Evolutionary conservation across 2,797 vertebrate genomes (phyloP), one percentile per base, ranked within the genome.

Genomic region (Allobates femoralis): DNA sequence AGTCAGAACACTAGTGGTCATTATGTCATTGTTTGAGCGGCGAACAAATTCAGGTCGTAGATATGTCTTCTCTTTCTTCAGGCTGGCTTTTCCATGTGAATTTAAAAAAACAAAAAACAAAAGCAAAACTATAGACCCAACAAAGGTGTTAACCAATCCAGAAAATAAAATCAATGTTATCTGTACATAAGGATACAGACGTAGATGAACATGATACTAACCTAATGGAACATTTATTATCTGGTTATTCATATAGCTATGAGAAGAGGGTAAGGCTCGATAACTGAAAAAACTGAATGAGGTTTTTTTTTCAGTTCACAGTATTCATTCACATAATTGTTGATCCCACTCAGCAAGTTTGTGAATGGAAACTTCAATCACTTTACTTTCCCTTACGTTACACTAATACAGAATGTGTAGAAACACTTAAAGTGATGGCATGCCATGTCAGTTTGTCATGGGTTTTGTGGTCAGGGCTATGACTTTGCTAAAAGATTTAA

Each of bases 351-450:
- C 67, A 64, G 21, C 26, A 81, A 86, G 12, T 75, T 86, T 86
- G 67, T 79, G 86, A 83, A 83, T 87, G 60, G 56, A 79, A 41
- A 73, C 50, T 21, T 62, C n/a, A 37, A 18, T 53, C 53, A 34
- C 62, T 81, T 66, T 41, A n/a, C 55, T 26, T 60, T 60, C 16
- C 69, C n/a, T 28, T 56, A 37, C 50, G 41, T 37, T 80, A 62
- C 80, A 55, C 26, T 64, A 51, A 80, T 87, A 79, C 81, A 74
- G 30, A 77, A 56, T 71, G 86, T 71, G 50, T 84, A 66, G 81
- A 76, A 79, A 84, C 73, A 34, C 79, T 79, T 74, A 28, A 74
- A 46, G 28, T 74, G n/a, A 62, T 26, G 10, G 56, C 60, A 28
- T 50, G 66, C 66, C 30, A 0, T 53, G 46, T 69, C 50, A 28